Percentiles rank a stretch among this genome's conserved stretches.
Conservation (phyloP, 1,140 invertebrate species). For the Papilio polyxenes region DNA sequence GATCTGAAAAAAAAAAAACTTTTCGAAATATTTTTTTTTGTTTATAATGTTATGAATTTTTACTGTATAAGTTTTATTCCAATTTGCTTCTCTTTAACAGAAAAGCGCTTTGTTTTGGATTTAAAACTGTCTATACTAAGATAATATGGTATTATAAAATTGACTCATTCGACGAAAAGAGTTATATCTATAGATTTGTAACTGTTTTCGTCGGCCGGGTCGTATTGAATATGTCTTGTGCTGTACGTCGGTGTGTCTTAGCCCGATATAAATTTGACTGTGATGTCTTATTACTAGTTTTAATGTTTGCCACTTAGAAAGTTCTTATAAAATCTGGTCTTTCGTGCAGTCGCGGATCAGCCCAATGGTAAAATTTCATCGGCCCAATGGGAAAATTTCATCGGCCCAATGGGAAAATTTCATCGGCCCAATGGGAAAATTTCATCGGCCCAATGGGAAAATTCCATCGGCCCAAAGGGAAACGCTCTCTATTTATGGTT, state of each 20-base stretch:
- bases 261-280: conserved; percentile 49
- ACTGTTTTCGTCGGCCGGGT: not conserved
- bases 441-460: not conserved
- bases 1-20: not conserved
- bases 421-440: not conserved
- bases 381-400: not conserved
- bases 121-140: not conserved
- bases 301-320: conserved; percentile 41
- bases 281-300: conserved; percentile 47
- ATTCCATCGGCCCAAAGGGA: not conserved
- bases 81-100: conserved; percentile 33
- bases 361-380: not conserved
- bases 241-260: conserved; percentile 46
- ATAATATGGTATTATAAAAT: not conserved
- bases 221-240: not conserved
- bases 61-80: conserved; percentile 34
- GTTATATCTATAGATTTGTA: too few species aligned
- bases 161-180: too few species aligned
- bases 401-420: not conserved
- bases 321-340: not conserved
- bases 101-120: conserved; percentile 29
- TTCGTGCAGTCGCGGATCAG: too few species aligned
- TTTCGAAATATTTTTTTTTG: too few species aligned
- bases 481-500: conserved; percentile 30
- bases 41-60: not conserved